Evolutionary conservation across 2,797 vertebrate species (phyloP), one percentile per base, ranked within the genome.

Genomic region (Paratrypauchen microcephalus): DNA sequence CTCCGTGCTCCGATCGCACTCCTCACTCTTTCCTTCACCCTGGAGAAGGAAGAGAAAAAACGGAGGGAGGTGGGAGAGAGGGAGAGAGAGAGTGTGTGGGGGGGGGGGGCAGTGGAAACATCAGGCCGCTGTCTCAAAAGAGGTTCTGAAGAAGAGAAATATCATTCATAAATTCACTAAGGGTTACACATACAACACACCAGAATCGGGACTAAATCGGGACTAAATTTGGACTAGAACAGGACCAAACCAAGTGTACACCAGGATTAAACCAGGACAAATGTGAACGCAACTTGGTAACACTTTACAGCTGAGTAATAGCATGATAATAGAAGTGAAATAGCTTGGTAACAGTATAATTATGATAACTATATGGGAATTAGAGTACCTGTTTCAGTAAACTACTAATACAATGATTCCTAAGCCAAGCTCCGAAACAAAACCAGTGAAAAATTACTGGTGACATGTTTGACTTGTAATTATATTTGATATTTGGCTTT

Each of bases 1-100:
- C 84, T 85, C 86, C 83, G 76, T 82, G 79, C 83, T 84, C 74
- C 87, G 80, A 85, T 90, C 87, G 91, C 90, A 90, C 85, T 89
- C 85, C 86, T 88, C 87, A 88, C 91, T 91, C 88, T 92, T 91
- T 91, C 90, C 91, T 89, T 90, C 89, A 89, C 87, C 88, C 90
- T 73, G 84, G 83, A 87, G 83, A 88, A 80, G 63, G 80, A 77
- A 91, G 85, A 90, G 83, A 85, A 87, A 80, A 45, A 45, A 45
- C 41, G 41, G 13, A 45, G 41, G 23, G 15, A 28, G 54, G 54
- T 24, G 48, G 19, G 48, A 55, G 19, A 55, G 19, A 52, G 19
- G 6, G 50, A 72, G 52, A 23, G 52, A 13, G 52, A 55, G 52
- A n/a, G n/a, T n/a, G n/a, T n/a, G n/a, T n/a, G n/a, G n/a, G n/a